Evolutionary conservation across 2,113 vertebrate genomes (phyloP), one percentile per base, ranked within the genome.

Genomic region (Tautogolabrus adspersus): DNA sequence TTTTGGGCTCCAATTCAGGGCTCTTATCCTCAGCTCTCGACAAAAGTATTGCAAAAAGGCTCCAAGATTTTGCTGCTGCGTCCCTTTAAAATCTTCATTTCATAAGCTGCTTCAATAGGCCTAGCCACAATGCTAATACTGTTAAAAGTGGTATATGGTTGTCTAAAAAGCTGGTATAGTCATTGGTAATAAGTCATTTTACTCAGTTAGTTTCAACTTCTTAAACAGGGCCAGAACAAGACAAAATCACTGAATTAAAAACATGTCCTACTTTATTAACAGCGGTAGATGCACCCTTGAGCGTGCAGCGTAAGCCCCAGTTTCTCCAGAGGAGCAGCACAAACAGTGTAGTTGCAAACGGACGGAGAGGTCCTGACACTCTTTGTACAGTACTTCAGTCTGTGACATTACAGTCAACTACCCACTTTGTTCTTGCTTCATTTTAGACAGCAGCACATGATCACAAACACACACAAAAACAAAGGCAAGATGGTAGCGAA

Each of bases 31-130:
- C 15, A 19, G 5, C 16, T 44, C 64, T 77, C 80, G 76, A 88
- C 84, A 59, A 82, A 84, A 83, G 51, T 52, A 21, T 63, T 81
- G 71, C 77, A 81, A 81, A 88, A 74, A 81, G 63, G 62, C 8
- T 54, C 46, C 71, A 38, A 42, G 77, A 62, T 85, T 6, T n/a
- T 8, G 19, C 56, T 42, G 49, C 68, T 46, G 42, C 65, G 47
- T 19, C 18, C 34, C 64, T 71, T 49, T 58, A 72, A 81, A 82
- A 73, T 80, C 34, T 16, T 60, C 60, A 21, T 66, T 49, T 68
- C 66, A 72, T 61, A 21, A 40, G 37, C 67, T 13, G 16, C 54
- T 68, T 67, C 15, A 52, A 8, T 79, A 46, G 12, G 42, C 15
- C 44, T 78, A 65, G 44, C 44, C 13, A 46, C 44, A 70, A 66